A percentile compares a stretch with the other conserved stretches of the same genome.
These are phyloP conservation scores for Pelagia noctiluca DNA, from an alignment of 30 jellyfish, hydroid and myxozoan genomes.

Conservation along the genomic window DNA sequence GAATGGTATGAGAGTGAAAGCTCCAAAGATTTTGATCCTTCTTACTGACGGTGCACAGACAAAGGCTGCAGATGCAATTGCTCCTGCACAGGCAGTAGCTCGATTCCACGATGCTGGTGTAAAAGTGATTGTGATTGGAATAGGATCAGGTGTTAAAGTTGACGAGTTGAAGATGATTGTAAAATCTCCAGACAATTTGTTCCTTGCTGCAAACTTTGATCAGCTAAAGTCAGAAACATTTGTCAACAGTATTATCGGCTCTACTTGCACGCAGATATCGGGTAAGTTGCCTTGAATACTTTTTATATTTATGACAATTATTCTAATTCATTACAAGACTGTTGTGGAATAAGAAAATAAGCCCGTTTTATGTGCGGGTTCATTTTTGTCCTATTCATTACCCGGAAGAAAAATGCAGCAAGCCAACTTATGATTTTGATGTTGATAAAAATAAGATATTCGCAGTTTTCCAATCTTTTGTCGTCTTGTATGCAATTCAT, in stretches of 20 bases:
- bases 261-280: constrained; percentile 24
- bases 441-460: too few species aligned
- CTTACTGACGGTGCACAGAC: constrained; percentile 84
- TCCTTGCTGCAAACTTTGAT: constrained; percentile 30
- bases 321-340: too few species aligned
- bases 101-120: constrained; percentile 69
- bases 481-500: background rate
- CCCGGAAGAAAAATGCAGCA: too few species aligned
- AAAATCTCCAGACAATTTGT: constrained; percentile 52
- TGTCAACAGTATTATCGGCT: constrained; percentile 21
- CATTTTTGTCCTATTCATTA: too few species aligned
- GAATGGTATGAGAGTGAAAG: constrained; percentile 56
- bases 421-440: too few species aligned
- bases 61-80: constrained; percentile 41
- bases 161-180: constrained; percentile 66
- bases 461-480: background rate
- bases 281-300: constrained; percentile 55
- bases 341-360: too few species aligned
- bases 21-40: constrained; percentile 52
- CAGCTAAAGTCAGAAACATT: constrained; percentile 26
- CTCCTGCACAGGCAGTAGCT: constrained; percentile 66
- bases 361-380: too few species aligned
- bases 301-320: too few species aligned
- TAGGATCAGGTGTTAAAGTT: constrained; percentile 64
- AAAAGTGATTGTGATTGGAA: constrained; percentile 71